A percentile compares a stretch with the other conserved stretches of the same genome.
These are phyloP conservation scores for Neuroterus valhalla DNA, from an alignment of 1,140 invertebrate genomes.

Conservation along the genomic window DNA sequence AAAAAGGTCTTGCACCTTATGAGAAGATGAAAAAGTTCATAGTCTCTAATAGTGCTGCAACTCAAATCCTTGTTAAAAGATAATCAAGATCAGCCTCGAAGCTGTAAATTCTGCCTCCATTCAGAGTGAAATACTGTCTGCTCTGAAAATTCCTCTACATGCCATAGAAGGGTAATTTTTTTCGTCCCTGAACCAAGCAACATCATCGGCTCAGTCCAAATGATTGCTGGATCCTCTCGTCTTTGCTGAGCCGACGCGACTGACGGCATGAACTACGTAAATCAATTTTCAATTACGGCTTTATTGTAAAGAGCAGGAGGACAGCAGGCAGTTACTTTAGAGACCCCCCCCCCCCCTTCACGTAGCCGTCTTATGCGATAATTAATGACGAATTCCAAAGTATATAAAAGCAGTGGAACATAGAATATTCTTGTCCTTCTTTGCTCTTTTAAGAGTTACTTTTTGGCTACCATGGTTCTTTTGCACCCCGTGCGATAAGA, in stretches of 20 bases:
- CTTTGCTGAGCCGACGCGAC: constrained; percentile 65
- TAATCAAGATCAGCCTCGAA: constrained; percentile 31
- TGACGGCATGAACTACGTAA: constrained; percentile 73
- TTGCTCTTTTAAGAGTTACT: too few relatives aligned
- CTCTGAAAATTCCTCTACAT: too few relatives aligned
- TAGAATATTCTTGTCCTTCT: too few relatives aligned
- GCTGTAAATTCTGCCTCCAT: constrained; percentile 50
- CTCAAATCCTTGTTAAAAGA: too few relatives aligned
- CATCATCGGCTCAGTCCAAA: constrained; percentile 37
- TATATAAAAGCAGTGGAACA: too few relatives aligned
- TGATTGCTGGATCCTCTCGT: constrained; percentile 55
- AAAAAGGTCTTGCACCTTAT: too few relatives aligned
- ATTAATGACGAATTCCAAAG: too few relatives aligned
- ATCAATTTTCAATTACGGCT: constrained; percentile 76
- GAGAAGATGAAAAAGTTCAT: too few relatives aligned
- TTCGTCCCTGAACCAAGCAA: constrained; percentile 5
- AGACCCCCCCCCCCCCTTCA: constrained; percentile 41
- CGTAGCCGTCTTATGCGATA: neutral
- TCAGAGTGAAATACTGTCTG: constrained; percentile 7
- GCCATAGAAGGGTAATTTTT: neutral
- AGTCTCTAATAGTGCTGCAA: too few relatives aligned
- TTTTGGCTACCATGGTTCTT: too few relatives aligned
- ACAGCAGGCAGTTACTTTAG: constrained; percentile 36
- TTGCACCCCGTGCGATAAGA: too few relatives aligned
- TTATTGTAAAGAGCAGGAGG: constrained; percentile 56